Percentiles rank a stretch among this genome's conserved stretches.
phyloP scores from a whole-genome alignment of 1,140 invertebrate genomes.

The Lutraria rhynchaena region DNA sequence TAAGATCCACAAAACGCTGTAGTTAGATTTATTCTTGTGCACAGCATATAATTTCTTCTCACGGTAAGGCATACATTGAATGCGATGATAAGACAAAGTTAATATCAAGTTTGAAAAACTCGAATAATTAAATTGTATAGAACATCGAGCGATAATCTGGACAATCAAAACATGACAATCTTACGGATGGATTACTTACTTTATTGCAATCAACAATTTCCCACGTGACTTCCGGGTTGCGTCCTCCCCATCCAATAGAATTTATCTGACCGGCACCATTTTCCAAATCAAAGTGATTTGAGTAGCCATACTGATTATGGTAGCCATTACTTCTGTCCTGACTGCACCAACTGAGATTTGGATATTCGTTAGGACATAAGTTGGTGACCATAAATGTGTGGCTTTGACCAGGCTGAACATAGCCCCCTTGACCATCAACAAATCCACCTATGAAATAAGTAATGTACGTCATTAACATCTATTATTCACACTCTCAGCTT shows the following conservation, averaged over 20 bases:
- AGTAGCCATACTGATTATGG: constrained; percentile 66
- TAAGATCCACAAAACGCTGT: too few species aligned
- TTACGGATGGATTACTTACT: too few species aligned
- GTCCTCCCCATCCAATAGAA: constrained; percentile 61
- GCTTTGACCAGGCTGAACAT: constrained; percentile 25
- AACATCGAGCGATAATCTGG: too few species aligned
- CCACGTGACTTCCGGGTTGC: constrained; percentile 73
- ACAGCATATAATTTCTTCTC: too few species aligned
- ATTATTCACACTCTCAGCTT: too few species aligned
- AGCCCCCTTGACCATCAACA: constrained; percentile 62
- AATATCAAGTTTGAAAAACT: too few species aligned
- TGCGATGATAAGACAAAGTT: too few species aligned
- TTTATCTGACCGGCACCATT: constrained; percentile 59
- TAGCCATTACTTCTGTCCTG: constrained; percentile 52
- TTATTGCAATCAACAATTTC: constrained; percentile 62
- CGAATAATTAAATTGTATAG: too few species aligned
- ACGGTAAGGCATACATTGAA: too few species aligned
- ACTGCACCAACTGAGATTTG: constrained; percentile 70
- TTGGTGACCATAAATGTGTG: constrained; percentile 72
- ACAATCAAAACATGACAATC: too few species aligned
- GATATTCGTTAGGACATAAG: constrained; percentile 65
- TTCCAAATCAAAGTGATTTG: constrained; percentile 72
- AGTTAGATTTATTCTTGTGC: too few species aligned
- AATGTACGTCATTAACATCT: constrained; percentile 21
- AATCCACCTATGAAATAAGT: constrained; percentile 63